Evolutionary conservation across 2,113 vertebrate species (phyloP), one percentile per base, ranked within the genome.

Genomic region (Rissa tridactyla): DNA sequence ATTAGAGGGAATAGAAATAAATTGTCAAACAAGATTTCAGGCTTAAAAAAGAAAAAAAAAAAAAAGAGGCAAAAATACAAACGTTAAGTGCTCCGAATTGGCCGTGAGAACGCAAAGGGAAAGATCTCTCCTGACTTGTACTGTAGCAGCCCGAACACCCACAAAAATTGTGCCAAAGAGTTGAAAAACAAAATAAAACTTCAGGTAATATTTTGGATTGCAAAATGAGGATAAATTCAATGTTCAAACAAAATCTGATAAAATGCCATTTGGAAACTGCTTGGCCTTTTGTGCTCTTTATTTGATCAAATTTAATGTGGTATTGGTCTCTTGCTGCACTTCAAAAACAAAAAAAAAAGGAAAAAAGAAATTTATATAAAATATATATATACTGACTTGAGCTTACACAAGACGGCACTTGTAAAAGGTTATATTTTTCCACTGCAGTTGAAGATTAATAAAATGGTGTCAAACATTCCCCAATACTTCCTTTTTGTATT

Each of bases 361-460:
- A 94, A 91, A 73, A 55, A 76, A 92, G 47, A 91, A 86, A 93
- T 95, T 57, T 96, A 87, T 94, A 94, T 88, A 94, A 79, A 57
- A 97, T 57, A 95, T 93, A 97, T 91, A 95, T 95, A 97, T 96
- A 96, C 86, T 95, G 94, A 97, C 93, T 96, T 97, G 95, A 97
- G 95, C 95, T 98, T 96, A 97, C 96, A 98, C 98, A 97, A 96
- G 97, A 97, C 98, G 99, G 99, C 98, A 98, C 99, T 99, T 99
- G 99, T 99, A 99, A 98, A 98, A 99, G 98, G 98, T 99, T 99
- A 91, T 99, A 99, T 99, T 99, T 99, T 99, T 99, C 99, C 99
- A 99, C 99, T 99, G 98, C 98, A 99, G 98, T 99, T 98, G 98
- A 99, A 98, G 96, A 98, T 98, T 96, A 99, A 99, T 99, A 99